Percentiles rank a stretch among this genome's conserved stretches.
phyloP scores from a whole-genome alignment of 2,113 vertebrate genomes.

The Sinocyclocheilus grahami region DNA sequence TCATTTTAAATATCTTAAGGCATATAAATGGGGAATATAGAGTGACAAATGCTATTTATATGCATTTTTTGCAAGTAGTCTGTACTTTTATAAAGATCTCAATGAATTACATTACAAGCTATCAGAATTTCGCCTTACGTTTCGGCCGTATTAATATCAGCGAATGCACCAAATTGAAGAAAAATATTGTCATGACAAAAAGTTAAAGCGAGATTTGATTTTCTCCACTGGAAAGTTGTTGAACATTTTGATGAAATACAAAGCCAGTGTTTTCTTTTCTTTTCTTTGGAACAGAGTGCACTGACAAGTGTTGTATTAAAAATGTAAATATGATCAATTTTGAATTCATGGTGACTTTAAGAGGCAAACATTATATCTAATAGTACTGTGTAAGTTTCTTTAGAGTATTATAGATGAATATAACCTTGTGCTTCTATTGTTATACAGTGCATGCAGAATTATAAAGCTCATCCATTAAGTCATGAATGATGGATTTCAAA shows the following conservation, averaged over 20 bases:
- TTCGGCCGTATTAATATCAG: neutral
- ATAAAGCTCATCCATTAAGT: neutral
- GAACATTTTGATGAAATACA: neutral
- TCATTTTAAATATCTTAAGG: neutral
- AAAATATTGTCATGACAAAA: too few relatives aligned
- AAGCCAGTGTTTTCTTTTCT: neutral
- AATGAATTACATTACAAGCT: neutral
- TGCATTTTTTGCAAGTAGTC: neutral
- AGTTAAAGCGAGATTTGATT: neutral
- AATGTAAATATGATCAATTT: neutral
- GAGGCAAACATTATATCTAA: neutral
- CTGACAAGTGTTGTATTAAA: neutral
- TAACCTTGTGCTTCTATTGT: neutral
- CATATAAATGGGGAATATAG: too few relatives aligned
- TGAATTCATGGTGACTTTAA: neutral
- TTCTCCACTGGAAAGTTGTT: neutral
- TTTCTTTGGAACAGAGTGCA: neutral
- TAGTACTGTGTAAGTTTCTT: neutral
- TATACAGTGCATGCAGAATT: neutral
- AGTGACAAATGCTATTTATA: too few relatives aligned
- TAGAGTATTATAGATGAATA: neutral
- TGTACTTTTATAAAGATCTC: neutral
- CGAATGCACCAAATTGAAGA: neutral
- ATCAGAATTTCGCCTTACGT: neutral
- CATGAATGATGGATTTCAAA: constrained; percentile 7